Base-by-base conservation (phyloP, 1,140 invertebrate genomes). In the Neodiprion lecontei region DNA sequence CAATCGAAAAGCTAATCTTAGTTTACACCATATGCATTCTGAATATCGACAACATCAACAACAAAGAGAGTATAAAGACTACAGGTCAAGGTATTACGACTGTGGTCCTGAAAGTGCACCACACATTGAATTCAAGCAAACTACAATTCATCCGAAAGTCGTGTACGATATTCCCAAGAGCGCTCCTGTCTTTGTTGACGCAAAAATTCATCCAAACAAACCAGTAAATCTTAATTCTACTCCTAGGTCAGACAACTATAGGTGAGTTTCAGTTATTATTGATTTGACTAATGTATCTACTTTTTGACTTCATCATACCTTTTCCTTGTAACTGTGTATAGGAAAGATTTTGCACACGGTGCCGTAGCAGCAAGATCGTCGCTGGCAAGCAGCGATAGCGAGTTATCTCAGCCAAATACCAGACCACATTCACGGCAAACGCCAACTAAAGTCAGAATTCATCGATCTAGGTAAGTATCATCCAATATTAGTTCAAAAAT, bases 261-360 rank as follows among this genome's bases (percentile, higher is more conserved):
- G 83, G 83, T 83, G 74, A 72, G 47, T 48, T 23, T 47, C 67
- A 21, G 70, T 10, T 66, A 23, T 40, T n/a, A 17, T 48, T 72
- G 72, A 17, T 72, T 48, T n/a, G 14, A 72, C 8, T 68, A 72
- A 17, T 21, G 5, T 4, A 73, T 40, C 28, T 40, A 40, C 28
- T 40, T 40, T 40, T 40, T 5, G 5, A 40, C 17, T 73, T 3
- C 48, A 21, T 68, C 4, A 72, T 66, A 73, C 9, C 48, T 73
- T 72, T 14, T 86, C 70, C 88, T 88, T 61, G 53, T 17, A 61
- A 61, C n/a, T 61, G 53, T 61, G 73, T 88, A 89, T 77, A 84
- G 90, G 72, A 85, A 86, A 83, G 88, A 91, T 81, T 91, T 90
- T 84, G 90, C 89, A 67, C 89, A 90, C 79, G 89, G 89, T 11